A percentile compares a stretch with the other conserved stretches of the same genome.
phyloP scores from a whole-genome alignment of 2,113 vertebrate species.

The Prochilodus magdalenae region DNA sequence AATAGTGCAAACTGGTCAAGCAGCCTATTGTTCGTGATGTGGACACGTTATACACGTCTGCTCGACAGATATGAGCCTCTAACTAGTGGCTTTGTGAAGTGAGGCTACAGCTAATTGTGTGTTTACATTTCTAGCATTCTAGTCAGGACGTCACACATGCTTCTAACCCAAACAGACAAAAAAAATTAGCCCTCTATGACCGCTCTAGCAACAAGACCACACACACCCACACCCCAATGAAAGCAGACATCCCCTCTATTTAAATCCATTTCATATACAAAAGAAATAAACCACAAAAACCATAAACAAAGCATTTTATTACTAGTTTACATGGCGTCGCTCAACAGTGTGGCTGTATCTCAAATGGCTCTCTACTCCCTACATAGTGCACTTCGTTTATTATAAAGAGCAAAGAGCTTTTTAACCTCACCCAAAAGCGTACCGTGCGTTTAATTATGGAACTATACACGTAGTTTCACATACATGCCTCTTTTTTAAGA shows the following conservation, averaged over 20 bases:
- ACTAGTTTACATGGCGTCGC: slow-evolving; percentile 52
- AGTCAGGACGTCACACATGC: too few species aligned
- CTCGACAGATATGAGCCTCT: neutral
- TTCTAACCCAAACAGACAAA: neutral
- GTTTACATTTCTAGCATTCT: neutral
- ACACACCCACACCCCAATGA: neutral
- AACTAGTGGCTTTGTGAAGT: neutral
- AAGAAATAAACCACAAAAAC: neutral
- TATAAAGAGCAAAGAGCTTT: too few species aligned
- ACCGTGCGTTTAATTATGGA: too few species aligned
- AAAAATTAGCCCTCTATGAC: neutral
- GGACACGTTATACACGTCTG: neutral
- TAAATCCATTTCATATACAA: neutral
- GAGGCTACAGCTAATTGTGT: too few species aligned
- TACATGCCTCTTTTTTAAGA: too few species aligned
- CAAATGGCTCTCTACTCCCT: too few species aligned
- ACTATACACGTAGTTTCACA: too few species aligned
- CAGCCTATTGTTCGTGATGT: neutral
- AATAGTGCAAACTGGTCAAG: too few species aligned
- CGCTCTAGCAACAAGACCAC: neutral
- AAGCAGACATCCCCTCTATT: neutral
- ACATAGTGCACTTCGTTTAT: too few species aligned
- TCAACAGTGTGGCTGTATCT: neutral
- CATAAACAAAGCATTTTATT: slow-evolving; percentile 40
- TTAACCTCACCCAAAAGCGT: too few species aligned